phyloP scores from a whole-genome alignment of 2,888 invertebrate genomes.

The Patella caerulea region DNA sequence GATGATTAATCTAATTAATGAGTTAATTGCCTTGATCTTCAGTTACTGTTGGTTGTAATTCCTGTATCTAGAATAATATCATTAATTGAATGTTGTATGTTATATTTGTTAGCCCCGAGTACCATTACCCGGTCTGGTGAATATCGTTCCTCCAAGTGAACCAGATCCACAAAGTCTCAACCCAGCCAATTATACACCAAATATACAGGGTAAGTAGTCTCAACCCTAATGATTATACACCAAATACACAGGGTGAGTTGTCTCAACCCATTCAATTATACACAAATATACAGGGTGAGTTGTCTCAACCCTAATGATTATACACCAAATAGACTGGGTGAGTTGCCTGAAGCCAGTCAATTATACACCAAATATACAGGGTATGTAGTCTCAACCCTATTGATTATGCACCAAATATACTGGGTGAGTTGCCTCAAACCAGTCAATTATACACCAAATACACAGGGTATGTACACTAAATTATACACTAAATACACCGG shows the following conservation, averaged over 20 bases:
- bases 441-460: not conserved
- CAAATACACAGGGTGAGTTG: constrained; percentile 27
- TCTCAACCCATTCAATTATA: constrained; percentile 20
- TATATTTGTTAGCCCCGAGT: constrained; percentile 58
- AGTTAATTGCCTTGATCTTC: no score
- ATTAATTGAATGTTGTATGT: constrained; percentile 20
- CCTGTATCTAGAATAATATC: not conserved
- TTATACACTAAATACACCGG: not conserved
- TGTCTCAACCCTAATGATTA: constrained; percentile 18
- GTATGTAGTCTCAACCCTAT: not conserved
- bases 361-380: not conserved
- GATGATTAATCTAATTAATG: no score
- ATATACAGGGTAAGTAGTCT: constrained; percentile 24
- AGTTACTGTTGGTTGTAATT: not conserved
- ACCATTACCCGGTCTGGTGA: constrained; percentile 66
- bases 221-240: constrained; percentile 21
- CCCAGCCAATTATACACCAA: constrained; percentile 25
- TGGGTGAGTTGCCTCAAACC: not conserved
- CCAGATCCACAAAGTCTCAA: constrained; percentile 57
- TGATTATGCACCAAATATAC: not conserved
- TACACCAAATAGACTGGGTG: constrained; percentile 29
- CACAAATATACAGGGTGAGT: constrained; percentile 27
- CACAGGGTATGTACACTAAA: not conserved
- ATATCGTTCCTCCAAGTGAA: constrained; percentile 69
- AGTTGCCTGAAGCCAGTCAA: not conserved